A percentile compares a stretch with the other conserved stretches of the same genome.
These are phyloP conservation scores for Lasius platythorax DNA, from an alignment of 2,888 invertebrate genomes.

Conservation along the genomic window DNA sequence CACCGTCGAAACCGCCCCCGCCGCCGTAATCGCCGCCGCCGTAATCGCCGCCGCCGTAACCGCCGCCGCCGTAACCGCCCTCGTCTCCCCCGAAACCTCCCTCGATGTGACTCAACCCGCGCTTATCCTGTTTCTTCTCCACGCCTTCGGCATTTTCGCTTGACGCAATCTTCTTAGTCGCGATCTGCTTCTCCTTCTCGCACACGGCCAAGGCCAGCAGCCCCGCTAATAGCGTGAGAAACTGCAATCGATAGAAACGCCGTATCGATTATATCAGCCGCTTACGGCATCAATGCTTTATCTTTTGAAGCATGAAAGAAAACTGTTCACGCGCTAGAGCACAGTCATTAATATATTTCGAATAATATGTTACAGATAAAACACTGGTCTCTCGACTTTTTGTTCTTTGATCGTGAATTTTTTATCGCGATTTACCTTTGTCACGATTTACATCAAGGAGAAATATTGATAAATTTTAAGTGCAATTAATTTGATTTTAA, in stretches of 20 bases:
- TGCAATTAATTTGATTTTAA: background rate
- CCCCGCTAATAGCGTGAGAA: slow-evolving; percentile 75
- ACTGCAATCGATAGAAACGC: slow-evolving; percentile 68
- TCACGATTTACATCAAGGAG: background rate
- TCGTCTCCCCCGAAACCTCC: slow-evolving; percentile 67
- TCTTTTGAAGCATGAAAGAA: background rate
- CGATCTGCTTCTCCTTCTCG: slow-evolving; percentile 85
- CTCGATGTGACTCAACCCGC: slow-evolving; percentile 88
- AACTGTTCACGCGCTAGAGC: background rate
- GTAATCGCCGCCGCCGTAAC: slow-evolving; percentile 51
- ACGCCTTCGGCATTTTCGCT: slow-evolving; percentile 70
- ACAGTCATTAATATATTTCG: background rate
- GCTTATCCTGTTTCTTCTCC: slow-evolving; percentile 92
- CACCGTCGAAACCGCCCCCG: slow-evolving; percentile 35
- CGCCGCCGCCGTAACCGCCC: slow-evolving; percentile 66
- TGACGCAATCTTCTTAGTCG: slow-evolving; percentile 77
- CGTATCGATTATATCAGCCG: slow-evolving; percentile 4
- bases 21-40: slow-evolving; percentile 53
- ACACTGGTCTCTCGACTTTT: background rate
- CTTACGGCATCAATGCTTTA: background rate
- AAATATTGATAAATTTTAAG: background rate
- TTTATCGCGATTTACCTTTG: background rate
- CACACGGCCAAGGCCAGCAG: slow-evolving; percentile 78
- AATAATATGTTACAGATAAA: background rate
- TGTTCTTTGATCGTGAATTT: background rate